These are phyloP conservation scores for Calyptomena viridis DNA, from an alignment of 2,113 vertebrate species.

Conservation along the genomic window DNA sequence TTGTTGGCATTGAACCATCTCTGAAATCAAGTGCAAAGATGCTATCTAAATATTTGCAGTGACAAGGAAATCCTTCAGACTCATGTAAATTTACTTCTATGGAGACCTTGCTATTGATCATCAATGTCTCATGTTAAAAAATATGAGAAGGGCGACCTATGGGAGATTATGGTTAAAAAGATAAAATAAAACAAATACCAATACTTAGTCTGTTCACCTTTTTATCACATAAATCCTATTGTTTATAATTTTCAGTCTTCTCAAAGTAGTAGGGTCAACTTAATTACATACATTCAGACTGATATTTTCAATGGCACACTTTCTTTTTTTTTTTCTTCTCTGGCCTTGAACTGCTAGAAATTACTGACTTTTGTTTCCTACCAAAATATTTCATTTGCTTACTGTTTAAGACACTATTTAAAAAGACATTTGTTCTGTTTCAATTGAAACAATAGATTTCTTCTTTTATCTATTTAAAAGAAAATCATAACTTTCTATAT, in stretches of 20 bases:
- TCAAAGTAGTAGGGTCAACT: background rate
- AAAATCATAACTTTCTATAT: accelerated
- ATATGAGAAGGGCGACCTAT: background rate
- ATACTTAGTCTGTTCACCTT: background rate
- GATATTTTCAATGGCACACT: background rate
- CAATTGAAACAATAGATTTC: background rate
- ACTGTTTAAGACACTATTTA: background rate
- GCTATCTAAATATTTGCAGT: background rate
- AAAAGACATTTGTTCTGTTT: background rate
- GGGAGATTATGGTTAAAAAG: background rate
- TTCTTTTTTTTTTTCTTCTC: background rate
- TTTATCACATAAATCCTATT: background rate
- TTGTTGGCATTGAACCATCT: background rate
- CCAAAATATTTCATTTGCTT: background rate
- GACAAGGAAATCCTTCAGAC: background rate
- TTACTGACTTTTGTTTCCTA: background rate
- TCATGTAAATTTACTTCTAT: background rate
- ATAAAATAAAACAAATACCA: background rate
- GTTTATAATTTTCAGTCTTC: background rate
- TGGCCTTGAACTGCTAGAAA: background rate
- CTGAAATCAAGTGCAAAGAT: background rate
- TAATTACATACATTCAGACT: background rate
- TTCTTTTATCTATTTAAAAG: background rate
- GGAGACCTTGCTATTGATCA: background rate
- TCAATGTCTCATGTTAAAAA: background rate